Base-by-base conservation (phyloP, 2,888 invertebrate genomes). In the Eupithecia centaureata region DNA sequence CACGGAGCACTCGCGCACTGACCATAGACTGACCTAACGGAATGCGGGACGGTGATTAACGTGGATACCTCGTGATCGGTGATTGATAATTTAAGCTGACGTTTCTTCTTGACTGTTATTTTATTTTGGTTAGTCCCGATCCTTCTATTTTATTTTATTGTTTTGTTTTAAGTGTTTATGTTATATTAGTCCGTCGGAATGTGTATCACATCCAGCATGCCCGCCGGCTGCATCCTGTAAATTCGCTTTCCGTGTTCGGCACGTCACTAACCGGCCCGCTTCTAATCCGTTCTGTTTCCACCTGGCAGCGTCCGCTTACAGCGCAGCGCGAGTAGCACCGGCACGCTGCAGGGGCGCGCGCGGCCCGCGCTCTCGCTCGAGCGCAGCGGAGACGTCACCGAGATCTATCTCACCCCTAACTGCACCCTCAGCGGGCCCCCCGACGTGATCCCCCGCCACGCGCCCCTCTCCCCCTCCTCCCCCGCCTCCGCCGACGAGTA, bases 401-500 rank as follows among this genome's bases (percentile, higher is more conserved):
- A 90, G 74, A 56, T 82, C 42, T 92, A 79, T 82, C 86, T 87
- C 61, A 89, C 93, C 47, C 90, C 92, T 63, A 86, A 89, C 84
- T 69, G 77, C 65, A 86, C 92, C 65, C 85, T 88, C 63, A 77
- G 77, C 22, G 82, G 81, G 7, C 85, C 86, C 61, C 91, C 90
- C 27, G 92, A 91, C 86, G 83, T 91, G 47, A 83, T 91, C 71
- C 89, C 89, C 35, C 83, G 87, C 0, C 80, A 68, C 72, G 85
- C 76, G 42, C 75, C n/a, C 77, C 77, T 65, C 63, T 88, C 91
- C 65, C 83, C 86, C 61, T 10, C 86, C 68, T 64, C 73, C 71
- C n/a, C 57, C 32, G 10, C 30, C 30, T 18, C 56, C 32, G 1
- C 56, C 4, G 86, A 84, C 27, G 87, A 86, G 73, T 91, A 88